Evolutionary conservation across 1,140 invertebrate species (phyloP).

Genomic region (Venustaconcha ellipsiformis): DNA sequence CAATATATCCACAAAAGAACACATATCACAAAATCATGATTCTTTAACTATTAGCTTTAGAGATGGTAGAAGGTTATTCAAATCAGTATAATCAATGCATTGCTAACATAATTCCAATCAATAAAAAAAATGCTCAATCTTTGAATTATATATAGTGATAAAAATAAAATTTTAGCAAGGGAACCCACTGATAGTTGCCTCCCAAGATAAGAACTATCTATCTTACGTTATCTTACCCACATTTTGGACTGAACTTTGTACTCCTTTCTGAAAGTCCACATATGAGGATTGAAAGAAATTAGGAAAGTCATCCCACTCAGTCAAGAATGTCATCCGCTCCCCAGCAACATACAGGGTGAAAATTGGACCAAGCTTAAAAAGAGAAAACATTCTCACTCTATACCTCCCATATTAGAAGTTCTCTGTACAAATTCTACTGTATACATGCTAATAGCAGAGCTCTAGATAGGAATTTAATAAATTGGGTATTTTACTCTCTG

Average conservation of each 20-base stretch:
- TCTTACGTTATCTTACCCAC: slow-evolving; percentile 32
- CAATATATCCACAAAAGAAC: no score
- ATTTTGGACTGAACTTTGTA: slow-evolving; percentile 49
- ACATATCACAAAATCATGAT: no score
- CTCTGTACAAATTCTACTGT: no score
- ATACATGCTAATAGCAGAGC: no score
- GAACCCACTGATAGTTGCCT: background rate
- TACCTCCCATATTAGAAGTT: no score
- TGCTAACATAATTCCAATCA: background rate
- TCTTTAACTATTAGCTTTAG: no score
- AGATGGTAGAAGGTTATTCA: no score
- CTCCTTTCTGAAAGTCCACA: slow-evolving; percentile 59
- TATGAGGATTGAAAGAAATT: slow-evolving; percentile 52
- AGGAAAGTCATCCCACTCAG: slow-evolving; percentile 51
- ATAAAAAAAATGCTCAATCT: background rate
- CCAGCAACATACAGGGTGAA: slow-evolving; percentile 58
- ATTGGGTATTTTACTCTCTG: no score
- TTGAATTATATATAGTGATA: background rate
- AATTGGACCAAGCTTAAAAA: slow-evolving; percentile 55
- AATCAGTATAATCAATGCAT: background rate
- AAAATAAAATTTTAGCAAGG: background rate
- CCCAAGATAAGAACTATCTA: background rate
- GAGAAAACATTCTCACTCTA: background rate
- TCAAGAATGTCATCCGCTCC: slow-evolving; percentile 56
- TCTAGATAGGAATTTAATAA: no score